Base-by-base conservation (phyloP, 2,888 invertebrate species). In the Lycaena phlaeas region DNA sequence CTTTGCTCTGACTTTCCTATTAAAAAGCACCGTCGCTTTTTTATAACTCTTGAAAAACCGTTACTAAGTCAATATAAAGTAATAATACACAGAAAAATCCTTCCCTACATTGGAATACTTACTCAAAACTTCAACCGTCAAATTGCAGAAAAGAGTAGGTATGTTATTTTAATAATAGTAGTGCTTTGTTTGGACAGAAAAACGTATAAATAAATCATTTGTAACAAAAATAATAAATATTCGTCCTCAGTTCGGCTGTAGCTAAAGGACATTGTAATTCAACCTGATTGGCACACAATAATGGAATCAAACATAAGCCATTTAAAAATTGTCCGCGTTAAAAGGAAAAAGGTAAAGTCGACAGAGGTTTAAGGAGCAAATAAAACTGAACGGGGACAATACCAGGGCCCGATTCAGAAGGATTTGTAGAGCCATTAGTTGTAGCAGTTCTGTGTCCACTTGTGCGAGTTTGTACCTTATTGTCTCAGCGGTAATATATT, bases 231-330 rank as follows among this genome's bases (percentile, higher is more conserved):
- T 68, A 74, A 68, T 66, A 72, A 66, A 72, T 63, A 69, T 71
- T 71, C 71, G 68, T 68, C 64, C 67, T 62, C 69, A 68, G 75
- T 73, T 79, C 81, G 77, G 78, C 61, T 63, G 63, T 66, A 59
- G 65, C 61, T 69, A 82, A 81, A 78, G 76, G 79, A 84, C 81
- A 82, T 81, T 82, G 82, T 84, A 82, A 81, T 81, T 84, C 84
- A 81, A 66, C 54, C 70, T 81, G 84, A 84, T 82, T 84, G 84
- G 82, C 82, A 84, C 77, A 84, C 84, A 84, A 84, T 84, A 84
- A 82, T 79, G 77, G 79, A 79, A 78, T 81, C 82, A 82, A 81
- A 76, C 73, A 72, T 78, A 73, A 70, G 74, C 77, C 78, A 75
- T 81, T 82, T 82, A 76, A 84, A 84, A 84, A 82, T 77, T 79